These are phyloP conservation scores for Scopus umbretta DNA, from an alignment of 2,113 vertebrate species.

Conservation along the genomic window DNA sequence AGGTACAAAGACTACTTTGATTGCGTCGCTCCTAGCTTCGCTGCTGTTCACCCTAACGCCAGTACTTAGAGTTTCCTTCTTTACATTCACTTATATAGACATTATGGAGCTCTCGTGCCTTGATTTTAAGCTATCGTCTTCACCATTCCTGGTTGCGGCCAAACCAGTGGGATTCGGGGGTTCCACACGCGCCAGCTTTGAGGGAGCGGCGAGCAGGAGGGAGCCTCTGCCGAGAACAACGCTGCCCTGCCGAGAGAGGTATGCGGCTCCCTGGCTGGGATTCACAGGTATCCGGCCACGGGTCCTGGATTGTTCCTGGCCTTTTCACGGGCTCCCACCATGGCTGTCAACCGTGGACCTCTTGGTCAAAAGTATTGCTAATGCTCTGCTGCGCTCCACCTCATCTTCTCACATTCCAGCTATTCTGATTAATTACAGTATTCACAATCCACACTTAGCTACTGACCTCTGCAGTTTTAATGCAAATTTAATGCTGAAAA, in stretches of 20 bases:
- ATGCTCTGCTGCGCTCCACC: neutral
- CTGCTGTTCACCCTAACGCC: neutral
- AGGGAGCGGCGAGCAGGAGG: neutral
- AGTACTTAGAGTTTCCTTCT: neutral
- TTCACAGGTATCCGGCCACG: neutral
- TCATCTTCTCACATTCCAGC: neutral
- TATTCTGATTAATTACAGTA: neutral
- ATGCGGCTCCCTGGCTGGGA: neutral
- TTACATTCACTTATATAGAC: neutral
- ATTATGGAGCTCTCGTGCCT: neutral
- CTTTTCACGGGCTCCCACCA: neutral
- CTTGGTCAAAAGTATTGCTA: neutral
- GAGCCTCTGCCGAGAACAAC: too few species aligned
- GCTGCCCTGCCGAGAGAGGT: too few species aligned
- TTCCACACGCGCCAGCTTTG: fast-evolving
- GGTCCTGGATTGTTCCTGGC: neutral
- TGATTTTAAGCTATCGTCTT: neutral
- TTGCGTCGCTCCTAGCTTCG: neutral
- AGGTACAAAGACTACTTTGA: neutral
- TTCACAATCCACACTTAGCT: neutral
- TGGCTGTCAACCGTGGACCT: fast-evolving
- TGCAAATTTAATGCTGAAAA: neutral
- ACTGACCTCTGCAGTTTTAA: neutral
- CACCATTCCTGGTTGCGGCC: neutral
- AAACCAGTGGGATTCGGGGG: neutral